Base-by-base conservation (phyloP, 2,888 invertebrate species). In the Argyresthia goedartella region DNA sequence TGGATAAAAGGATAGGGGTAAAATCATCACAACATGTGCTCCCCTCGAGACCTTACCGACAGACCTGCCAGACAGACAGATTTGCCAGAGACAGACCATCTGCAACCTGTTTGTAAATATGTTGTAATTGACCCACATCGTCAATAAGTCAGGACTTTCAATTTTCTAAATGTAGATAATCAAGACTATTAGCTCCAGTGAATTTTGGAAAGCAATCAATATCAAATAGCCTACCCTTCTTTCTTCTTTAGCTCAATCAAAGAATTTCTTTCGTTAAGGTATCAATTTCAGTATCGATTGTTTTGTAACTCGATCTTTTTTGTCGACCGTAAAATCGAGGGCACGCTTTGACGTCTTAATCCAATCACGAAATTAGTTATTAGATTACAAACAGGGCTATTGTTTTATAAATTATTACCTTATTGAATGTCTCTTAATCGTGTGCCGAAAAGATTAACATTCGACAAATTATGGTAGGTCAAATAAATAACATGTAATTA, bases 321-420 rank as follows among this genome's bases (percentile, higher is more conserved):
- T 85, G 80, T 73, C 59, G 73, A 81, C 82, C 79, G 73, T 85
- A 62, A 61, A 67, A 60, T 59, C 57, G 60, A 57, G 59, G 63
- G 67, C 76, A 67, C 69, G 66, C 73, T 77, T 80, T 81, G 79
- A 86, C 79, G 76, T 84, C 85, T 82, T 80, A 84, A 85, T 85
- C 80, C 73, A 81, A 82, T 81, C 82, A 79, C 64, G 66, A 60
- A 69, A 79, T 79, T 79, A 72, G 72, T 75, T 74, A 71, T 76
- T 69, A 67, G 62, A 69, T 73, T 73, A 73, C 69, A 59, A 71
- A 68, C 60, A 65, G 61, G 63, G 64, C 69, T 65, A 65, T 76
- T 69, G 65, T 62, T 58, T 59, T 59, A 60, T 66, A 68, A 72
- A 69, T 76, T 80, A 76, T 75, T 64, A 59, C 61, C 62, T 56